Evolutionary conservation across 2,888 invertebrate genomes (phyloP).

Genomic region (Biston stratarius): DNA sequence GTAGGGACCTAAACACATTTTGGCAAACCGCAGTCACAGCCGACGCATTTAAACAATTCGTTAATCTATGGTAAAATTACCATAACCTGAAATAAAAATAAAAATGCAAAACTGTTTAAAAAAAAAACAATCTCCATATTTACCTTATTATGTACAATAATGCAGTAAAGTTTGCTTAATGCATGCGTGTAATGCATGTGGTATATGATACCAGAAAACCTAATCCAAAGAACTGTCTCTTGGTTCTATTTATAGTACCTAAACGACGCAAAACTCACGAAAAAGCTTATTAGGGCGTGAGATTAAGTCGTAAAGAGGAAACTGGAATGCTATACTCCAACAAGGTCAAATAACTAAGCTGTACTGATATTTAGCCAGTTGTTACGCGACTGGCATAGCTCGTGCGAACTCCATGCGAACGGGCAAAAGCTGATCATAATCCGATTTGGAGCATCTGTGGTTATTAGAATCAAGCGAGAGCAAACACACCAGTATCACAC

Average conservation of each 20-base stretch:
- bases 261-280: conserved; percentile 24
- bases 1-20: not conserved
- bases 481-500: not conserved
- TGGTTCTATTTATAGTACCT: conserved; percentile 17
- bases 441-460: conserved; percentile 17
- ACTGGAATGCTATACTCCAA: conserved; percentile 25
- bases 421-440: conserved; percentile 11
- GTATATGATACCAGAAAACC: conserved; percentile 1
- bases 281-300: conserved; percentile 34
- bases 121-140: no score
- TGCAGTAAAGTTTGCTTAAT: no score
- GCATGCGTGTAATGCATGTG: no score
- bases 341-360: conserved; percentile 18
- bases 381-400: conserved; percentile 15
- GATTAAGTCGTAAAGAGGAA: conserved; percentile 32
- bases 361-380: conserved; percentile 20
- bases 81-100: not conserved
- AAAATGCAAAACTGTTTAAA: no score
- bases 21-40: not conserved
- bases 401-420: not conserved
- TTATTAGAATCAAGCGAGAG: not conserved
- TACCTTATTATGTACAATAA: no score
- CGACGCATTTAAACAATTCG: not conserved
- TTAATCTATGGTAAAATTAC: conserved; percentile 3
- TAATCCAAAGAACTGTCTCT: conserved; percentile 21